Conservation (phyloP, 2,113 vertebrate genomes). For the Verasper variegatus region DNA sequence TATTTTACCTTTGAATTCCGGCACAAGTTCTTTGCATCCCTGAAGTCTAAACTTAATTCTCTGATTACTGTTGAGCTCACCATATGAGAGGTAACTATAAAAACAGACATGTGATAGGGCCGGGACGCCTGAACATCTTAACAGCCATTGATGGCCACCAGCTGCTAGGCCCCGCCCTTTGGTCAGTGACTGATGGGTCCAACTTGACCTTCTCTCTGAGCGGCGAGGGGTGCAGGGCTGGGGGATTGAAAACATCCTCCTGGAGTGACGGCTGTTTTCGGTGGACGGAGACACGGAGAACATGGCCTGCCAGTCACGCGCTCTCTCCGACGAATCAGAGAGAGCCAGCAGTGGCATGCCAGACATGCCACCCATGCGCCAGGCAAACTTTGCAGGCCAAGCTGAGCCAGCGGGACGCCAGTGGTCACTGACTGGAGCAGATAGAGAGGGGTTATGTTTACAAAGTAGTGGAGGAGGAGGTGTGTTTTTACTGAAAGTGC, state of each 20-base stretch:
- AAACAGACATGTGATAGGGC: constrained; percentile 31
- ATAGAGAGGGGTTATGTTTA: constrained; percentile 74
- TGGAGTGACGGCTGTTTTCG: constrained; percentile 80
- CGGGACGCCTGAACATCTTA: constrained; percentile 50
- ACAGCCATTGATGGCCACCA: constrained; percentile 77
- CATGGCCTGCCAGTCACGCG: constrained; percentile 79
- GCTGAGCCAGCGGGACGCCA: constrained; percentile 56
- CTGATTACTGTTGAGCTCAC: background rate
- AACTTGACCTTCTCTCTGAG: constrained; percentile 84
- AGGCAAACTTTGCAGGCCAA: constrained; percentile 78
- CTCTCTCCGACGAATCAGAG: constrained; percentile 76
- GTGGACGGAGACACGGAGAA: constrained; percentile 80
- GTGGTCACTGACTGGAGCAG: constrained; percentile 78
- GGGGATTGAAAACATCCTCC: constrained; percentile 85
- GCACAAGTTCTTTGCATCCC: background rate
- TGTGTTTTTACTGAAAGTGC: constrained; percentile 2
- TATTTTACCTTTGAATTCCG: background rate
- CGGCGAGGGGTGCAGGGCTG: constrained; percentile 55
- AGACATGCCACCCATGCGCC: constrained; percentile 79
- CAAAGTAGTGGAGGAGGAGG: constrained; percentile 53
- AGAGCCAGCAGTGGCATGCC: constrained; percentile 78
- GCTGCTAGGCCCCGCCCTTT: constrained; percentile 80
- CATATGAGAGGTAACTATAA: constrained; percentile 11
- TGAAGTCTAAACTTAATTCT: background rate
- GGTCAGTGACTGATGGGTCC: constrained; percentile 85